phyloP scores from a whole-genome alignment of 2,888 invertebrate species.

The Diadromus collaris region DNA sequence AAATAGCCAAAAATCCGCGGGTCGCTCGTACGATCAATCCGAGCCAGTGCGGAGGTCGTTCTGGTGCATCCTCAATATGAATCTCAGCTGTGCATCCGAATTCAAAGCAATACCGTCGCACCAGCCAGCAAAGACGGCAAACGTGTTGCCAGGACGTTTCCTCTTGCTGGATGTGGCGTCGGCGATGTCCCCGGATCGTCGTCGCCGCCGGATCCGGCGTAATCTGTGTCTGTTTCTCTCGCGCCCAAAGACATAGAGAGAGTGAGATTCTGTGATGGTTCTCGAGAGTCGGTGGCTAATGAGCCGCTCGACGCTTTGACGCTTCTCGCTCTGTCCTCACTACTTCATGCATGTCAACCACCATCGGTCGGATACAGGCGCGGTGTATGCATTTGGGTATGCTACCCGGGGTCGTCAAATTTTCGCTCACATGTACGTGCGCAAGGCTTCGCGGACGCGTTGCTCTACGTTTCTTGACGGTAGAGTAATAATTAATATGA shows the following conservation, averaged over 20 bases:
- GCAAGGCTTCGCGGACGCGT: conserved; percentile 36
- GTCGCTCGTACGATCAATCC: too few relatives aligned
- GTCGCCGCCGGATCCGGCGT: conserved; percentile 39
- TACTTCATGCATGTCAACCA: conserved; percentile 60
- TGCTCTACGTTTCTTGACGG: conserved; percentile 53
- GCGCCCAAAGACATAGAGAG: conserved; percentile 20
- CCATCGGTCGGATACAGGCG: conserved; percentile 44
- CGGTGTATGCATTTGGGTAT: conserved; percentile 8
- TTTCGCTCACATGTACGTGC: conserved; percentile 61
- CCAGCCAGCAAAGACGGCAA: background rate
- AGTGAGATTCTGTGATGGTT: conserved; percentile 18
- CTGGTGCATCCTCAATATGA: too few relatives aligned
- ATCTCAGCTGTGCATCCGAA: background rate
- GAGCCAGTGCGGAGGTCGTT: too few relatives aligned
- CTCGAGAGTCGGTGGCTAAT: conserved; percentile 50
- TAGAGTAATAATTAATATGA: conserved; percentile 76
- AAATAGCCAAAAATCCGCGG: too few relatives aligned
- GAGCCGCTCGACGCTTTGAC: conserved; percentile 62
- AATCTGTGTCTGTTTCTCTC: conserved; percentile 21
- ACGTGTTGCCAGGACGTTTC: background rate
- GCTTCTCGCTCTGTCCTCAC: conserved; percentile 56
- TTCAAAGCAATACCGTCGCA: background rate
- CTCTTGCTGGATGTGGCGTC: conserved; percentile 18
- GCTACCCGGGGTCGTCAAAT: conserved; percentile 29
- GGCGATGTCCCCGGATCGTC: conserved; percentile 38